phyloP scores from a whole-genome alignment of 2,888 invertebrate species.

The Acrobasis repandana region DNA sequence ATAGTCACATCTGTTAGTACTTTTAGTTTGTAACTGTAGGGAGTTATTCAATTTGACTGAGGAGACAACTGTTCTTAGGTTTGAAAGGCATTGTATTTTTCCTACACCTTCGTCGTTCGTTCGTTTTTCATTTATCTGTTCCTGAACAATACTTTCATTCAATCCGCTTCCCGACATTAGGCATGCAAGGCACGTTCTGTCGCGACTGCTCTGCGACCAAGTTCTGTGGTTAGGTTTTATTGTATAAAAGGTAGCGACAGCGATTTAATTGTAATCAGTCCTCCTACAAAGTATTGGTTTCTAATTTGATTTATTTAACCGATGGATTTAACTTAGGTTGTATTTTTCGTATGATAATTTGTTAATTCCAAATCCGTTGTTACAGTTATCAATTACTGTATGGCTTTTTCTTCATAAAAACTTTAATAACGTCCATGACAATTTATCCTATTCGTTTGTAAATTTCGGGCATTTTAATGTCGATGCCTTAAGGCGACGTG shows the following conservation, averaged over 20 bases:
- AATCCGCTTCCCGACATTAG: conserved; percentile 66
- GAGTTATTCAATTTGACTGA: conserved; percentile 78
- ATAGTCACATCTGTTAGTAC: neutral
- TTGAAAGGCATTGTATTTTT: conserved; percentile 67
- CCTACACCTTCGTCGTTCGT: conserved; percentile 53
- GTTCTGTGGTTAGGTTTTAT: conserved; percentile 40
- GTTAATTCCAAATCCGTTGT: too few relatives aligned
- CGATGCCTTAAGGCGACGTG: too few relatives aligned
- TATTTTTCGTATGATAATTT: too few relatives aligned
- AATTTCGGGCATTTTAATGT: too few relatives aligned
- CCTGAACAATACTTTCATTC: conserved; percentile 75
- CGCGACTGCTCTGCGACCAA: conserved; percentile 58
- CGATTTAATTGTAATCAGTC: conserved; percentile 19
- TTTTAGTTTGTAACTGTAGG: conserved; percentile 28
- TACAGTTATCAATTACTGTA: too few relatives aligned
- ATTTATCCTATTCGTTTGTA: too few relatives aligned
- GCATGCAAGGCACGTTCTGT: conserved; percentile 70
- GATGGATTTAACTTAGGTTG: too few relatives aligned
- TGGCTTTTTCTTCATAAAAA: too few relatives aligned
- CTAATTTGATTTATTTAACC: too few relatives aligned
- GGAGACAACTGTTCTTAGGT: conserved; percentile 71
- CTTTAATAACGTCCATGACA: too few relatives aligned
- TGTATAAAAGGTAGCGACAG: conserved; percentile 42
- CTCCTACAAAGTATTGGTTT: neutral
- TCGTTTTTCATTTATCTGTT: conserved; percentile 65